Base-by-base conservation (phyloP, 2,797 vertebrate genomes). In the Todus mexicanus region DNA sequence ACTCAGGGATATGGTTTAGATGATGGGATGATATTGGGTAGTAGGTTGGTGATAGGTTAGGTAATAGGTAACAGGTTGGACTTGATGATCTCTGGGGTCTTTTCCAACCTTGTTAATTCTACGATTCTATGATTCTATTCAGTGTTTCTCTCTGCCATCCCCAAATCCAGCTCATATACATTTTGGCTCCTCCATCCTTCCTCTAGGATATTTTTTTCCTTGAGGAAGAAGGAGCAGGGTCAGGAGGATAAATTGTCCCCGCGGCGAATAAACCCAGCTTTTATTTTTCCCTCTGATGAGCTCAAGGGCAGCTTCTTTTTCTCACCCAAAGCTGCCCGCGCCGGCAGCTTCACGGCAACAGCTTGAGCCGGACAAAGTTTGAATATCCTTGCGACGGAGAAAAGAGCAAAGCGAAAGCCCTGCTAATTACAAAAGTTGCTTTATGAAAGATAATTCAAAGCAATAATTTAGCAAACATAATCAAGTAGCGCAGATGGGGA, bases 381-480 rank as follows among this genome's bases (percentile, higher is more conserved):
- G 97, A 98, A 97, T 97, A 96, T 97, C 97, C 97, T 97, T 98
- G 96, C 95, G 81, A 96, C 91, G 95, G 98, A 98, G 98, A 98
- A 99, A 98, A 98, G 98, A 98, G 98, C 98, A 98, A 98, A 98
- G 97, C 98, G 97, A 97, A 97, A 98, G 96, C 97, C 98, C 98
- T 97, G 97, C 99, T 99, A 99, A 99, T 99, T 99, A 99, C 98
- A 98, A 99, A 99, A 99, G 98, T 99, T 99, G 98, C 99, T 99
- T 99, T 99, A 98, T 99, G 98, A 98, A 99, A 99, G 99, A 99
- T 99, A 99, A 99, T 99, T 99, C 98, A 98, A 98, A 98, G 98
- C 98, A 99, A 99, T 99, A 99, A 99, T 99, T 99, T 99, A 99
- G 98, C 98, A 98, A 99, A 99, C 98, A 99, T 98, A 99, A 99